A percentile compares a stretch with the other conserved stretches of the same genome.
phyloP scores from a whole-genome alignment of 2,888 invertebrate species.

The Thecophora atra region DNA sequence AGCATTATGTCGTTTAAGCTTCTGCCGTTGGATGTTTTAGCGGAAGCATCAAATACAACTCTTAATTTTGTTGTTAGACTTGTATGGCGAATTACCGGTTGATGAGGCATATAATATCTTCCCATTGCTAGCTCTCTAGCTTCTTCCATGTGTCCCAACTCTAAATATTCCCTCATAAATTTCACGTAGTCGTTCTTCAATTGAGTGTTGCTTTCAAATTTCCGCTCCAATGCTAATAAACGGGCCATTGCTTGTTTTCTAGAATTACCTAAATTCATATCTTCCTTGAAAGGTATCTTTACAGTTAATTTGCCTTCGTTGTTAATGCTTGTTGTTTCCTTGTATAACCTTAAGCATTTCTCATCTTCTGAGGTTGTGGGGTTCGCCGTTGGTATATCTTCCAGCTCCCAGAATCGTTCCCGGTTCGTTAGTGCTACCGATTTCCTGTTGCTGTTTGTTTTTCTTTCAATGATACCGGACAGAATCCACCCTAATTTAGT shows the following conservation, averaged over 20 bases:
- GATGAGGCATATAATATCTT: slow-evolving; percentile 39
- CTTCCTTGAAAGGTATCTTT: background rate
- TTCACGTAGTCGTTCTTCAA: slow-evolving; percentile 25
- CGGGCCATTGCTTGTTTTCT: background rate
- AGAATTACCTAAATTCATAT: slow-evolving; percentile 28
- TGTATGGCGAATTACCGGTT: slow-evolving; percentile 1
- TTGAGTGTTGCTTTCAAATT: background rate
- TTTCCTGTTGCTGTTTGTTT: background rate
- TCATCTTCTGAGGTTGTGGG: background rate
- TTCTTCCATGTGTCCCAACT: no score
- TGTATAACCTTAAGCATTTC: background rate
- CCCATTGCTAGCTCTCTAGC: no score
- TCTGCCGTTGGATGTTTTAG: slow-evolving; percentile 2
- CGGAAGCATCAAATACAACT: background rate
- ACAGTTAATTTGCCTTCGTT: background rate
- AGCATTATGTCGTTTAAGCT: slow-evolving; percentile 49
- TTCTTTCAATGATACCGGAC: no score
- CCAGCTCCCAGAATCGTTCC: slow-evolving; percentile 7
- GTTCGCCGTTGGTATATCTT: background rate
- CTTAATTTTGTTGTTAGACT: background rate
- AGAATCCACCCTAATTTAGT: no score
- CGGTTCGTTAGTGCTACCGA: background rate
- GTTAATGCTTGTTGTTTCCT: background rate
- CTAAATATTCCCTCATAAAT: no score
- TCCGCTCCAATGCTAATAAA: slow-evolving; percentile 22